Evolutionary conservation across 2,888 invertebrate species (phyloP).

Genomic region (Orchesellides sinensis): DNA sequence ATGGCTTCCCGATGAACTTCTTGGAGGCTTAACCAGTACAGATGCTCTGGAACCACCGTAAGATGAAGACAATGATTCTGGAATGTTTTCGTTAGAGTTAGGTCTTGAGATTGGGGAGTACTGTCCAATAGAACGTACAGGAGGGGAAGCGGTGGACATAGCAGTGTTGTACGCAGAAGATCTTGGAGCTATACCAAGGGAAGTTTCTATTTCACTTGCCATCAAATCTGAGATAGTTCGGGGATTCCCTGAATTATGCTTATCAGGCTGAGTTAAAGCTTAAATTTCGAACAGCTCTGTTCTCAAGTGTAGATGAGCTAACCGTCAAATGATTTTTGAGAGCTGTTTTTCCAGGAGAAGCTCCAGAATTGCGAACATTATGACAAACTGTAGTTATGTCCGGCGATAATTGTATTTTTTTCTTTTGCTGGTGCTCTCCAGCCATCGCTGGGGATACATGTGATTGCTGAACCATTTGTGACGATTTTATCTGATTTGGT

Average conservation of each 20-base stretch:
- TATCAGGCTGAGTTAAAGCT: conserved; percentile 57
- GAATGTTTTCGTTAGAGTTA: conserved; percentile 75
- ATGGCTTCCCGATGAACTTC: conserved; percentile 46
- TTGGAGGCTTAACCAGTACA: conserved; percentile 68
- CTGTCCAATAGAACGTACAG: conserved; percentile 73
- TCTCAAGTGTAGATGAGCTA: conserved; percentile 36
- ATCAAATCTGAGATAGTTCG: conserved; percentile 93
- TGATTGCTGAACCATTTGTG: conserved; percentile 38
- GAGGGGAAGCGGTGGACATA: conserved; percentile 72
- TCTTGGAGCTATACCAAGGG: conserved; percentile 86
- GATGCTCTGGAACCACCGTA: conserved; percentile 65
- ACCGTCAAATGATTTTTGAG: conserved; percentile 57
- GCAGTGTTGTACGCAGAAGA: conserved; percentile 4
- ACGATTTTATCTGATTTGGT: conserved; percentile 30
- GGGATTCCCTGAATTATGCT: conserved; percentile 76
- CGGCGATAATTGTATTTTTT: conserved; percentile 71
- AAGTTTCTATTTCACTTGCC: conserved; percentile 92
- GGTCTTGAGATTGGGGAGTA: conserved; percentile 78
- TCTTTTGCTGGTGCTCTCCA: conserved; percentile 48
- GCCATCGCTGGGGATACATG: conserved; percentile 37
- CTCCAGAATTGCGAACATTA: conserved; percentile 12
- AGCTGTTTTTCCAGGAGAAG: conserved; percentile 49
- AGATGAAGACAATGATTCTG: conserved; percentile 57
- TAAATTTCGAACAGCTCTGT: conserved; percentile 59
- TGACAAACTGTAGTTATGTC: conserved; percentile 64